These are phyloP conservation scores for Rhodinocichla rosea DNA, from an alignment of 2,113 vertebrate species.

Conservation along the genomic window DNA sequence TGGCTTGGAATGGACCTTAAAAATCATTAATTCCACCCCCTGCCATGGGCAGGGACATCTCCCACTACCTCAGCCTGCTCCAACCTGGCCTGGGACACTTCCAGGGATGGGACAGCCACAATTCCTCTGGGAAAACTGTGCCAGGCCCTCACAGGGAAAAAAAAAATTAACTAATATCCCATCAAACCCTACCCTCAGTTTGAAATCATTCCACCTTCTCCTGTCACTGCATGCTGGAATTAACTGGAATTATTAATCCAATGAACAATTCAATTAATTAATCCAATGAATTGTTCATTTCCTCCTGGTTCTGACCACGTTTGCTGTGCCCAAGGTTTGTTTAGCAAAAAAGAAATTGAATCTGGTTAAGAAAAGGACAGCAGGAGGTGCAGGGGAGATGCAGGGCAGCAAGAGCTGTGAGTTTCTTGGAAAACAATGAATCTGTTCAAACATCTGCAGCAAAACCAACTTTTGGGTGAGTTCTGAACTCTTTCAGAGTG, in stretches of 20 bases:
- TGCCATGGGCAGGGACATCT: background rate
- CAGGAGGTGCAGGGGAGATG: background rate
- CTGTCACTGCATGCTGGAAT: background rate
- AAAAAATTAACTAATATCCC: no score
- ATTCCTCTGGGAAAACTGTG: background rate
- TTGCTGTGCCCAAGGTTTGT: background rate
- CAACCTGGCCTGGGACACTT: background rate
- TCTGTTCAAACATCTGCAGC: background rate
- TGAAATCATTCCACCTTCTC: background rate
- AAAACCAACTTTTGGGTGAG: background rate
- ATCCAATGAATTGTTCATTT: rapidly evolving
- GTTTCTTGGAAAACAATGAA: background rate
- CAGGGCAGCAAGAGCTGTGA: background rate
- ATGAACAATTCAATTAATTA: no score
- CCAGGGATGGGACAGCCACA: background rate
- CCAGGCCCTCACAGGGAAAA: background rate
- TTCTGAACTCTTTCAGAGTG: rapidly evolving
- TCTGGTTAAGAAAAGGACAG: background rate
- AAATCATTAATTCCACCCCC: background rate
- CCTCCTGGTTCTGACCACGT: background rate
- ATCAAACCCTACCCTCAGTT: background rate
- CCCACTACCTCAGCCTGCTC: rapidly evolving
- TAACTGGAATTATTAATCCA: background rate
- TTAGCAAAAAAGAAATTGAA: background rate
- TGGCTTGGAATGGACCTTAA: background rate